A percentile compares a stretch with the other conserved stretches of the same genome.
These are phyloP conservation scores for Gymnosoma rotundatum DNA, from an alignment of 2,888 invertebrate species.

Conservation along the genomic window DNA sequence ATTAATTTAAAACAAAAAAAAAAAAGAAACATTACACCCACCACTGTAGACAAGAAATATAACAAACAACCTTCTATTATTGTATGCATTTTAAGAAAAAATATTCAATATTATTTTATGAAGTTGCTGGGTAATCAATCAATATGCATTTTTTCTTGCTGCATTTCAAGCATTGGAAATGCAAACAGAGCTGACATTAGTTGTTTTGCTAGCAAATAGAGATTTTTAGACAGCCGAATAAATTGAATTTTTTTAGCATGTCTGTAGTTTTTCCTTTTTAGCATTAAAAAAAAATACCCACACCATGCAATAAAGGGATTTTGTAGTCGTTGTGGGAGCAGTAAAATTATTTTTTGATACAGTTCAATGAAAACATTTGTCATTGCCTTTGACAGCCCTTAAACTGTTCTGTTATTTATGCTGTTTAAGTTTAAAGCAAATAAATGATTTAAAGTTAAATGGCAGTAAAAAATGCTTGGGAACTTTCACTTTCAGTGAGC, in stretches of 20 bases:
- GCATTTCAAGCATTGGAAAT: background rate
- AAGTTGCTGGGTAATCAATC: conserved; percentile 71
- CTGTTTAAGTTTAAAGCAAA: conserved; percentile 9
- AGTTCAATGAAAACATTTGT: conserved; percentile 72
- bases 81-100: conserved; percentile 41
- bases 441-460: background rate
- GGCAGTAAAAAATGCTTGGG: conserved; percentile 29
- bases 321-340: conserved; percentile 61
- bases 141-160: conserved; percentile 48
- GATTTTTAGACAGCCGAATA: conserved; percentile 14
- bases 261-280: conserved; percentile 21
- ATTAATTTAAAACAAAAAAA: background rate
- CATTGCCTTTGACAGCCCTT: conserved; percentile 72
- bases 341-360: conserved; percentile 52
- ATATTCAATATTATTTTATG: conserved; percentile 57
- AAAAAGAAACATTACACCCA: conserved; percentile 37
- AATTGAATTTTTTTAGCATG: conserved; percentile 15
- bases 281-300: conserved; percentile 13
- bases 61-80: conserved; percentile 37
- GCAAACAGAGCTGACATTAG: conserved; percentile 57
- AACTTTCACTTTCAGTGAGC: conserved; percentile 65
- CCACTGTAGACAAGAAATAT: conserved; percentile 13
- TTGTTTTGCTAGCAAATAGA: conserved; percentile 22
- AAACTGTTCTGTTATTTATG: conserved; percentile 49
- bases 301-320: conserved; percentile 26